Base-by-base conservation (phyloP, 2,888 invertebrate genomes). In the Bembecia ichneumoniformis region DNA sequence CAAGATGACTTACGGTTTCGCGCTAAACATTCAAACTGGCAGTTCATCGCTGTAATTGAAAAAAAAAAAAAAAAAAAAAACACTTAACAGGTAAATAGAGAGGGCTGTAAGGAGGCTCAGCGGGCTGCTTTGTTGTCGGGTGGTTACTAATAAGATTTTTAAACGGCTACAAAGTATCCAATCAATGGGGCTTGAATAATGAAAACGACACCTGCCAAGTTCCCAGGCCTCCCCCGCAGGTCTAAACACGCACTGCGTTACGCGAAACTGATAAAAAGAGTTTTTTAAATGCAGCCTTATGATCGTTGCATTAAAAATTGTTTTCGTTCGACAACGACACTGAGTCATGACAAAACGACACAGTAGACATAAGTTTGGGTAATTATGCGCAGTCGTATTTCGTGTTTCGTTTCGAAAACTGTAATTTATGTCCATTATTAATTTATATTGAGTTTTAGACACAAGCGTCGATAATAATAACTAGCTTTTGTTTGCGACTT, bases 111-210 rank as follows among this genome's bases (percentile, higher is more conserved):
- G 71, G 66, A 67, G 76, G 70, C 67, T 70, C 71, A 66, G 69
- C 66, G 71, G 53, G 56, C 59, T 68, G 71, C 70, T 78, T 82
- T 82, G 81, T 82, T 80, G 79, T 74, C 74, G 72, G 74, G 62
- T 67, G 78, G 83, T 82, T 80, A 81, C 79, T 86, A 84, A 84
- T 84, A 84, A 86, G 82, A 82, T 84, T 86, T 87, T 87, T 86
- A 86, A 86, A 84, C 82, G 82, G 77, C 82, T 80, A 86, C 84
- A 84, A 83, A 86, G 84, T 86, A 84, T 80, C 86, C 82, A 87
- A 87, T 87, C 87, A 84, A 87, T 87, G 84, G 77, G 62, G 79
- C 80, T 80, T 86, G 86, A 87, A 87, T 87, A 87, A 87, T 87
- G 86, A 87, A 87, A 80, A 77, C 71, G 72, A 71, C 87, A 87